Evolutionary conservation across 2,797 vertebrate species (phyloP).

Genomic region (Onychomys torridus): DNA sequence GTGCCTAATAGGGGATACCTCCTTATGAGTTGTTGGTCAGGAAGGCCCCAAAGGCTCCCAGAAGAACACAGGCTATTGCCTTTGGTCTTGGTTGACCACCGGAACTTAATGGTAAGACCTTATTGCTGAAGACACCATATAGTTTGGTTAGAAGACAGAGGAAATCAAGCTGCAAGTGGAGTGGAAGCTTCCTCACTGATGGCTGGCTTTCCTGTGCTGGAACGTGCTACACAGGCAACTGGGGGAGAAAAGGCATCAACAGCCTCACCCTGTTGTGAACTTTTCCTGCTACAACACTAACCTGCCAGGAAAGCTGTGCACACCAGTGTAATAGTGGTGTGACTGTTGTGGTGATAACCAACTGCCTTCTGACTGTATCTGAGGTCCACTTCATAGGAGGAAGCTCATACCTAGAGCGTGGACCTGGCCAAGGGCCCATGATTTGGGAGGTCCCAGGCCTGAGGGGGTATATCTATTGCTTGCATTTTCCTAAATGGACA

Average conservation of each 20-base stretch:
- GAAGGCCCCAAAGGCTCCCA: neutral
- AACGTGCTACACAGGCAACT: neutral
- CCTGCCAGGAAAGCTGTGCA: neutral
- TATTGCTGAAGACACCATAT: neutral
- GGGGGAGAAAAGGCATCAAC: neutral
- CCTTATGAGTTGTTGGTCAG: neutral
- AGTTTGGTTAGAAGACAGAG: neutral
- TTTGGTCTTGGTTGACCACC: neutral
- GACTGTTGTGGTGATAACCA: neutral
- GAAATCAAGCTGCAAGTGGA: neutral
- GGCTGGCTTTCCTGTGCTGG: neutral
- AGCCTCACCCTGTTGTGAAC: neutral
- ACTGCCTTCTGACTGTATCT: neutral
- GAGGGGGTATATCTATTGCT: neutral
- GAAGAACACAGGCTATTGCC: neutral
- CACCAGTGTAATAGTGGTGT: neutral
- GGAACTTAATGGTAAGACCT: neutral
- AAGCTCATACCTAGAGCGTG: neutral
- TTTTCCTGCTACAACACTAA: neutral
- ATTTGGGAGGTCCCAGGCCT: neutral
- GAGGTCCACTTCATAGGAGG: neutral
- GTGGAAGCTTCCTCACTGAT: neutral
- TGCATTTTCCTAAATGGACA: neutral
- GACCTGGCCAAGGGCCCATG: neutral
- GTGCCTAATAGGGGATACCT: neutral